A percentile compares a stretch with the other conserved stretches of the same genome.
Evolutionary conservation across 2,113 vertebrate genomes (phyloP).

Genomic region (Paraplagusia blochii): DNA sequence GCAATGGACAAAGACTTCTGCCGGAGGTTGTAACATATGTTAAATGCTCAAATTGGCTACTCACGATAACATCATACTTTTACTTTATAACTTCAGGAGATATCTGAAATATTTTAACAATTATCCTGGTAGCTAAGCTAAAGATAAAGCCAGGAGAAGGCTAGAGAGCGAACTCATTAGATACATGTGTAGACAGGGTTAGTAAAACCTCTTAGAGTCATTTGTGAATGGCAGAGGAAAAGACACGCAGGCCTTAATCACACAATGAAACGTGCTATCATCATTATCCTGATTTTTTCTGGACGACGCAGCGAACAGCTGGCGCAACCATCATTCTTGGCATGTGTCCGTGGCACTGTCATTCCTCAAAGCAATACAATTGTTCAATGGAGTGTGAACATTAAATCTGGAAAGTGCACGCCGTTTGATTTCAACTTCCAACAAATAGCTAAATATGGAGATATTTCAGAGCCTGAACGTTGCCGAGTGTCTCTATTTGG

Average conservation of each 20-base stretch:
- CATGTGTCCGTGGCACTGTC: slow-evolving; percentile 19
- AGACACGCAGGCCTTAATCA: slow-evolving; percentile 45
- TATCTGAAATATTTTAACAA: too few species aligned
- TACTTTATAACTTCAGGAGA: too few species aligned
- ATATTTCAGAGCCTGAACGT: slow-evolving; percentile 1
- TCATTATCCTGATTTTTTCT: slow-evolving; percentile 44
- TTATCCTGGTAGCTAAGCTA: too few species aligned
- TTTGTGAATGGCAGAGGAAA: slow-evolving; percentile 38
- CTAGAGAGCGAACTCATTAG: slow-evolving; percentile 53
- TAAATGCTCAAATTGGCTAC: too few species aligned
- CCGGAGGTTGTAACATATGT: too few species aligned
- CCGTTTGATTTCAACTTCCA: slow-evolving; percentile 1
- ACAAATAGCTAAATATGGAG: slow-evolving; percentile 5
- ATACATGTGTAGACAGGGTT: slow-evolving; percentile 47
- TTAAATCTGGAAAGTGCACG: slow-evolving; percentile 11
- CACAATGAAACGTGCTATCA: slow-evolving; percentile 38
- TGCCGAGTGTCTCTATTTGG: background rate
- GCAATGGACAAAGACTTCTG: too few species aligned
- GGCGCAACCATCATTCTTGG: slow-evolving; percentile 29
- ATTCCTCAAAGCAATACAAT: slow-evolving; percentile 27
- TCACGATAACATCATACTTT: too few species aligned
- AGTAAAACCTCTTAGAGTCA: slow-evolving; percentile 51
- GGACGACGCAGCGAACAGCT: slow-evolving; percentile 36
- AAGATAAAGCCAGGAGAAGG: background rate
- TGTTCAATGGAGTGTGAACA: slow-evolving; percentile 14